Evolutionary conservation across 2,888 invertebrate genomes (phyloP), one percentile per base, ranked within the genome.

Genomic region (Crocallis elinguaria): DNA sequence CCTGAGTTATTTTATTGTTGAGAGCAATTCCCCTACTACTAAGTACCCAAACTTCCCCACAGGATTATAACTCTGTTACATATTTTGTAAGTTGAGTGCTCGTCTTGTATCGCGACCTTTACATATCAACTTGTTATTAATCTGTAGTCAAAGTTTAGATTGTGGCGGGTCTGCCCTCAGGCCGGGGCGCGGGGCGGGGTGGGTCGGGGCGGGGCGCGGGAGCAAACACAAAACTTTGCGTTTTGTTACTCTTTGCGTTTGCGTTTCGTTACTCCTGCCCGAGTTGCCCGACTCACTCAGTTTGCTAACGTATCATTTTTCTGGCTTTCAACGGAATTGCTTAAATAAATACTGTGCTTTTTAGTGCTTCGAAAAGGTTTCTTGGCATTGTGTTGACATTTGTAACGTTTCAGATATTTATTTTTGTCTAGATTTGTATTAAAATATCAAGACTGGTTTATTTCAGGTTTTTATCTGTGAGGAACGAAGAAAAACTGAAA

Each of bases 311-410:
- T 57, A 52, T 49, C 52, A 41, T 48, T 49, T 52, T 42, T 27
- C 57, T 36, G 14, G 41, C 52, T 52, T 52, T 49, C 46, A 59
- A 42, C 42, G n/a, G 25, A 38, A 51, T 42, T 41, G 33, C 13
- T 44, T 30, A 36, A 50, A 49, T 55, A 51, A 59, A 42, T 13
- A 37, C 45, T 41, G 27, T 41, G 21, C 41, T 49, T 49, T 51
- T 45, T 45, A 19, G 17, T 38, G 13, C 38, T 14, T 3, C 13
- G 1, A 13, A 36, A 46, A 32, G 12, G 1, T 19, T 30, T 23
- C 46, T 16, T 21, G 23, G 14, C 30, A 16, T 32, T 32, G 48
- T 48, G 23, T 19, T 14, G 21, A 21, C 37, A 30, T 12, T 23
- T 29, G 21, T 25, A 37, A 29, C 5, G 12, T 32, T 19, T 17